A percentile compares a stretch with the other conserved stretches of the same genome.
Evolutionary conservation across 2,113 vertebrate genomes (phyloP).

Genomic region (Thymallus thymallus): DNA sequence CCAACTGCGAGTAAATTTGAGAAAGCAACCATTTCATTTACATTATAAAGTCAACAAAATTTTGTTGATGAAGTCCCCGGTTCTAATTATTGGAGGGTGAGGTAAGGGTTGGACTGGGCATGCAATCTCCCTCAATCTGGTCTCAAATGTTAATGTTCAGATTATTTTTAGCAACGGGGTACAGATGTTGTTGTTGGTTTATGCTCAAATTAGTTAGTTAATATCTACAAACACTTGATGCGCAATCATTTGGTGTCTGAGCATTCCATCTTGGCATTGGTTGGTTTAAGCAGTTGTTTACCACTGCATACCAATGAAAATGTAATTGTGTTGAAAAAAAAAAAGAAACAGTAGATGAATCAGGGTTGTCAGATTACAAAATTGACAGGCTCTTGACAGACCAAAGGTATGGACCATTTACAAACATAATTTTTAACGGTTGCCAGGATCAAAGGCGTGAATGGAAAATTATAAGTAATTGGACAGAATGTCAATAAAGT

Average conservation of each 20-base stretch:
- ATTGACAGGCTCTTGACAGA: constrained; percentile 69
- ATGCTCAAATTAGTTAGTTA: not conserved
- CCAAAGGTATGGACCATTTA: constrained; percentile 73
- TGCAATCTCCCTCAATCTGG: not conserved
- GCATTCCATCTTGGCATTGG: too few species aligned
- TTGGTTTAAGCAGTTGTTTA: too few species aligned
- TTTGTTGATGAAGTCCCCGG: constrained; percentile 45
- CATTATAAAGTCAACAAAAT: constrained; percentile 62
- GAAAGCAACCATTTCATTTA: constrained; percentile 59
- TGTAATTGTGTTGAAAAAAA: not conserved
- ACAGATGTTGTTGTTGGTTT: not conserved
- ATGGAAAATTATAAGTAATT: constrained; percentile 70
- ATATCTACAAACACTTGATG: not conserved
- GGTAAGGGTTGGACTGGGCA: not conserved
- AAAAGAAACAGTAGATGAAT: not conserved
- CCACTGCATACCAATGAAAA: not conserved
- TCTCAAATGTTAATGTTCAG: not conserved
- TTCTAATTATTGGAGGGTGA: constrained; percentile 17
- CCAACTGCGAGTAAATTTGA: constrained; percentile 54
- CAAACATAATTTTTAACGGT: constrained; percentile 76
- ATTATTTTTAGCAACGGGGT: not conserved
- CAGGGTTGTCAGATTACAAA: constrained; percentile 63
- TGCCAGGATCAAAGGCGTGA: constrained; percentile 70
- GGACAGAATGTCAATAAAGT: constrained; percentile 66
- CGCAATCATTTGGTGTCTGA: too few species aligned